A percentile compares a stretch with the other conserved stretches of the same genome.
phyloP scores from a whole-genome alignment of 2,113 vertebrate genomes.

The Arenaria interpres region DNA sequence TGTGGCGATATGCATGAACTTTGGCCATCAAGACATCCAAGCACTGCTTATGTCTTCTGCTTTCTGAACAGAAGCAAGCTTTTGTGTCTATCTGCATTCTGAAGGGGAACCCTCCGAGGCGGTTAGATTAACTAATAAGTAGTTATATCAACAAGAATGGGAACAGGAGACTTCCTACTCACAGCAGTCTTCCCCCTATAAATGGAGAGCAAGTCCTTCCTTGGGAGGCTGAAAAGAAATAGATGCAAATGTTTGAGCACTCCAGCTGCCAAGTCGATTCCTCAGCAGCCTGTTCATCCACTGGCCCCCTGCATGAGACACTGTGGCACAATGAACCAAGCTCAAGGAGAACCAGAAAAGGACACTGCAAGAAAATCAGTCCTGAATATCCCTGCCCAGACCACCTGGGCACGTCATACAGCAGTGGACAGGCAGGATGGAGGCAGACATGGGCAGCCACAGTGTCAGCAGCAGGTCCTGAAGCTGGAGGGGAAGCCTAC shows the following conservation, averaged over 20 bases:
- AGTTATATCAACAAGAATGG: background rate
- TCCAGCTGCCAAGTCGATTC: background rate
- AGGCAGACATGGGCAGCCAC: background rate
- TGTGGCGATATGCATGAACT: background rate
- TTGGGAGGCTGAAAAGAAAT: background rate
- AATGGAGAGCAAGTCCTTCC: background rate
- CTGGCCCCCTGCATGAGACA: fast-evolving
- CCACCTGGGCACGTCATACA: fast-evolving
- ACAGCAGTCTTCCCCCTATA: background rate
- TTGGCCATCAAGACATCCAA: background rate
- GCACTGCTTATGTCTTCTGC: background rate
- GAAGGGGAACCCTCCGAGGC: background rate
- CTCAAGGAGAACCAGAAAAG: background rate
- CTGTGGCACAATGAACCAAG: background rate
- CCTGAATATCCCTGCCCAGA: background rate
- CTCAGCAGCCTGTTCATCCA: background rate
- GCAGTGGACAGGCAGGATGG: background rate
- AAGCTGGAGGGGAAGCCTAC: background rate
- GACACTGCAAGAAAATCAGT: background rate
- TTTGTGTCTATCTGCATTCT: background rate
- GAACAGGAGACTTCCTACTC: background rate
- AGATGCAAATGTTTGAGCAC: background rate
- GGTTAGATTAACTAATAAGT: constrained; percentile 9
- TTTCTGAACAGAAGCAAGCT: constrained; percentile 4
- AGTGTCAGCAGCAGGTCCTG: background rate